Conservation (phyloP, 1,140 invertebrate genomes). For the Hypsibius dujardini region DNA sequence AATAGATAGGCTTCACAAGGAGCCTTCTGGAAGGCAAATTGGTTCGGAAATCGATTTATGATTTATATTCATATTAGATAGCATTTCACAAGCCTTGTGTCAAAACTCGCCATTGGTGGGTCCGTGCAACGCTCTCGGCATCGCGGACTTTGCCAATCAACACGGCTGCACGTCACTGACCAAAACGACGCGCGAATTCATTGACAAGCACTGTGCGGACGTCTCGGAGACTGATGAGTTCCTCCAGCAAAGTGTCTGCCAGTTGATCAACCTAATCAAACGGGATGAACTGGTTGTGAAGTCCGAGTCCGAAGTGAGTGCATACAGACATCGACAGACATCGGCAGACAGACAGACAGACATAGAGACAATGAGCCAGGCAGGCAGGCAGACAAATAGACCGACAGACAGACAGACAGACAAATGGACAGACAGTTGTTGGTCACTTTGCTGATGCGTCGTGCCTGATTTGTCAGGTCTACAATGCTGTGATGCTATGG, state of each 20-base stretch:
- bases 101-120: conserved; percentile 37
- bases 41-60: no score
- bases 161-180: conserved; percentile 65
- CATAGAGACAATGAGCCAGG: no score
- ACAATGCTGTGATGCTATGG: conserved; percentile 76
- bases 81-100: no score
- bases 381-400: no score
- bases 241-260: conserved; percentile 54
- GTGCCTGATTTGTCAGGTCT: conserved; percentile 32
- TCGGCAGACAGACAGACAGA: no score
- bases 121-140: conserved; percentile 79
- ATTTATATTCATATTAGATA: no score
- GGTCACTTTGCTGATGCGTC: neutral
- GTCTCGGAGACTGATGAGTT: conserved; percentile 77
- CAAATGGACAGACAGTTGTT: no score
- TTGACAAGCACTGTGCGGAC: conserved; percentile 70
- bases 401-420: no score
- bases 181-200: conserved; percentile 67
- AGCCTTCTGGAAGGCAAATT: no score
- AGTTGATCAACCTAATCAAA: conserved; percentile 57
- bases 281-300: conserved; percentile 73
- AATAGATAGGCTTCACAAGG: no score
- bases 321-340: no score
- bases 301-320: conserved; percentile 59
- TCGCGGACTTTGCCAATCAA: conserved; percentile 73